Conservation (phyloP, 2,888 invertebrate genomes). For the Campopleginae sp. region DNA sequence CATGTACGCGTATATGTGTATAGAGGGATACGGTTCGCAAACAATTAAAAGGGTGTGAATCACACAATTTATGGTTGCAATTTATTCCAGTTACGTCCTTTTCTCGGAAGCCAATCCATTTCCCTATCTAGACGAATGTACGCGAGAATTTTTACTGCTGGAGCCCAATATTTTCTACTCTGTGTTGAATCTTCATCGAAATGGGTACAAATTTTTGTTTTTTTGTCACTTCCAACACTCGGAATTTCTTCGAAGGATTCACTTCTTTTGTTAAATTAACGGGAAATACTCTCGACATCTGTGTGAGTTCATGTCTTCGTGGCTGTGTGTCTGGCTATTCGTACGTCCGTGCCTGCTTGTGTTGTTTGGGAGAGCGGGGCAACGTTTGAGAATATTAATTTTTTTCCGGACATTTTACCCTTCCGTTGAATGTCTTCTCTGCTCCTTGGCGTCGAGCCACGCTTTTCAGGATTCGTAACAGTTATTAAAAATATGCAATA, state of each 20-base stretch:
- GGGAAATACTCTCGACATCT: too few species aligned
- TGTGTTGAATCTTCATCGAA: not conserved
- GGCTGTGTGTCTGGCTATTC: too few species aligned
- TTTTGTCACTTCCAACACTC: not conserved
- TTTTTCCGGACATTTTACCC: not conserved
- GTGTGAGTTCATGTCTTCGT: too few species aligned
- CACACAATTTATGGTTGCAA: slow-evolving; percentile 6
- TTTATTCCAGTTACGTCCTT: slow-evolving; percentile 20
- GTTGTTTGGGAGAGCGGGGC: not conserved
- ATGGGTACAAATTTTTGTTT: not conserved
- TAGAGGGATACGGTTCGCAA: not conserved
- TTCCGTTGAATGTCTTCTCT: not conserved
- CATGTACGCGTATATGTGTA: not conserved
- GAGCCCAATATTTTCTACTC: too few species aligned
- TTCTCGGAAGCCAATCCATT: not conserved
- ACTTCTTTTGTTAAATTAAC: too few species aligned
- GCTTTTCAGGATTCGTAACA: slow-evolving; percentile 14
- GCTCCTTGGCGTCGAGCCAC: not conserved
- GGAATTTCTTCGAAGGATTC: too few species aligned
- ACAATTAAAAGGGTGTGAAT: slow-evolving; percentile 32
- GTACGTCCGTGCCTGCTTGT: too few species aligned
- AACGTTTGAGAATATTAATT: not conserved
- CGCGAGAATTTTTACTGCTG: not conserved
- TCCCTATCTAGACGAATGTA: not conserved
- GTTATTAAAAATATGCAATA: slow-evolving; percentile 42